Evolutionary conservation across 2,888 invertebrate species (phyloP).

Genomic region (Sesamia inferens): DNA sequence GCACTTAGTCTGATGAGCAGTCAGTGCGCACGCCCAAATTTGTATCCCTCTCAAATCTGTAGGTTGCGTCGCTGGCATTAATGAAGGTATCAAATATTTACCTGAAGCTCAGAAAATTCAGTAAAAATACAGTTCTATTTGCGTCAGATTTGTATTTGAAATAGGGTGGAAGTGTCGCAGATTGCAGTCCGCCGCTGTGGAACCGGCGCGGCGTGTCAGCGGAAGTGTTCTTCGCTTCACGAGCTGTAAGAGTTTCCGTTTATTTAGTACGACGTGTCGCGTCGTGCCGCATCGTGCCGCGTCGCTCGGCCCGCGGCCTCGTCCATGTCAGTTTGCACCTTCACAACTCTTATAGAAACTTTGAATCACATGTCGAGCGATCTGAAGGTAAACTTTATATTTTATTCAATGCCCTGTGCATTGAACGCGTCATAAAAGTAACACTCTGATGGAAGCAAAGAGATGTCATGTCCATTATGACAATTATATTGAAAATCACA

Average conservation of each 20-base stretch:
- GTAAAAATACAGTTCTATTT: constrained; percentile 31
- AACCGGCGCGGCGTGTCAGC: constrained; percentile 27
- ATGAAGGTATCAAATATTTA: constrained; percentile 8
- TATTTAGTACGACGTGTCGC: background rate
- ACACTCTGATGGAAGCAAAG: background rate
- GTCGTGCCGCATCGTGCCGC: constrained; percentile 1
- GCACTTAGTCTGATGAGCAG: constrained; percentile 53
- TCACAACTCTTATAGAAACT: constrained; percentile 13
- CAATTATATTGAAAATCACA: no score
- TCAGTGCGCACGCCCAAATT: constrained; percentile 8
- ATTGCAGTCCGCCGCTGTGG: constrained; percentile 8
- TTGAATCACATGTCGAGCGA: background rate
- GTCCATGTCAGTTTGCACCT: background rate
- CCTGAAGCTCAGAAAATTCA: constrained; percentile 18
- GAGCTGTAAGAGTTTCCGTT: constrained; percentile 7
- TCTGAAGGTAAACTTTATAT: constrained; percentile 8
- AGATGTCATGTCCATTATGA: no score
- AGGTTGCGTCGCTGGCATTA: background rate
- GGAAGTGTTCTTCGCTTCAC: constrained; percentile 45
- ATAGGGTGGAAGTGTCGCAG: constrained; percentile 43
- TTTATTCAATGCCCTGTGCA: background rate
- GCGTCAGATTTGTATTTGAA: constrained; percentile 54
- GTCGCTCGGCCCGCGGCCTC: background rate
- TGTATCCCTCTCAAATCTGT: background rate
- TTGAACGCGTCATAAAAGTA: background rate